Conservation (phyloP, 2,888 invertebrate species). For the Paralinhomoeus sp. region DNA sequence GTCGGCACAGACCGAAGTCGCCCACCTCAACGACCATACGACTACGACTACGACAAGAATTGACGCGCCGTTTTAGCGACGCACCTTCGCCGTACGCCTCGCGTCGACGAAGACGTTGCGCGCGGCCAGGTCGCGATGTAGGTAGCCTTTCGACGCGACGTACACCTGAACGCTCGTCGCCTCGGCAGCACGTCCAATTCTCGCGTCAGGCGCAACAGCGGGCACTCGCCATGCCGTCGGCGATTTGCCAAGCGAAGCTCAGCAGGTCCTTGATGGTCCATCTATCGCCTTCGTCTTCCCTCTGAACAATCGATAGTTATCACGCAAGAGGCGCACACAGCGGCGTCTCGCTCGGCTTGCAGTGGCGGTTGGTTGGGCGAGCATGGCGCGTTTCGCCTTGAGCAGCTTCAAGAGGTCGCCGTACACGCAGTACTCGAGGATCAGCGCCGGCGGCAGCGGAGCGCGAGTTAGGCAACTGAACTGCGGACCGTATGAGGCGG, state of each 20-base stretch:
- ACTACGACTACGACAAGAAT: too few relatives aligned
- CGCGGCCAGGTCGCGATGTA: not conserved
- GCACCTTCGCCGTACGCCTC: not conserved
- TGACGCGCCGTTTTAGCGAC: not conserved
- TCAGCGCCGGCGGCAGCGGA: too few relatives aligned
- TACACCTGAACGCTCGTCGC: not conserved
- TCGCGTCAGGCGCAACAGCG: too few relatives aligned
- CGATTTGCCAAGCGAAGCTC: not conserved
- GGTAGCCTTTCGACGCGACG: not conserved
- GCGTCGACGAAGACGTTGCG: not conserved
- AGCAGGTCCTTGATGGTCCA: not conserved
- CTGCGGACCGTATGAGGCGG: too few relatives aligned
- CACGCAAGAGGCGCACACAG: too few relatives aligned
- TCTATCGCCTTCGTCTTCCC: not conserved
- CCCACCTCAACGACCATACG: not conserved
- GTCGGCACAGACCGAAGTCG: conserved; percentile 1
- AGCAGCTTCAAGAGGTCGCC: not conserved
- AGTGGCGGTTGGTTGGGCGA: too few relatives aligned
- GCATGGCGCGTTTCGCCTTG: too few relatives aligned
- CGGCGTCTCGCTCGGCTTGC: too few relatives aligned
- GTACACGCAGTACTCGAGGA: not conserved
- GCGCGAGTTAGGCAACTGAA: too few relatives aligned
- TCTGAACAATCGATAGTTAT: too few relatives aligned
- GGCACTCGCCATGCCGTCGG: not conserved
- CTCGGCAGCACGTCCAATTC: too few relatives aligned